phyloP scores from a whole-genome alignment of 2,113 vertebrate genomes.

The Cavia porcellus region DNA sequence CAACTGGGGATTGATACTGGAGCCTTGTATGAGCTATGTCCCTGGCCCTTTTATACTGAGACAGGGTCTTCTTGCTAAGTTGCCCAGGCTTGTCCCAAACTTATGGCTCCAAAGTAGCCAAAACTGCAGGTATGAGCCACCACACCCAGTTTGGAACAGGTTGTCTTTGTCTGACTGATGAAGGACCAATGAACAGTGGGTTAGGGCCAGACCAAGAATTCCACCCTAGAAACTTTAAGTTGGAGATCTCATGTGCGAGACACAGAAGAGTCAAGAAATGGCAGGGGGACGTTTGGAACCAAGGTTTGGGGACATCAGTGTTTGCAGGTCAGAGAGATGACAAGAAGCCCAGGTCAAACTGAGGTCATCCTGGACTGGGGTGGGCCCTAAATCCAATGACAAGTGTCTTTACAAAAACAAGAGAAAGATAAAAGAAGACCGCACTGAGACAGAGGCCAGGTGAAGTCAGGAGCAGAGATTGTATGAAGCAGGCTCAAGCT shows the following conservation, averaged over 20 bases:
- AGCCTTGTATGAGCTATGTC: background rate
- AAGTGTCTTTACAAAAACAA: background rate
- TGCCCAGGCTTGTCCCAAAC: background rate
- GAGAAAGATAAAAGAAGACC: background rate
- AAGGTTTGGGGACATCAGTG: background rate
- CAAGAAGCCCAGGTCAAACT: background rate
- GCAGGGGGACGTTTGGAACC: background rate
- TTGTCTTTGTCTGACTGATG: background rate
- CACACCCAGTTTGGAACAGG: background rate
- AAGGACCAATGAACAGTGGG: background rate
- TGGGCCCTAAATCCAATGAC: background rate
- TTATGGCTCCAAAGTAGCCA: background rate
- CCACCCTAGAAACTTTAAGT: background rate
- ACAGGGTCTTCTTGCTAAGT: background rate
- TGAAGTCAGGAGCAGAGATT: background rate
- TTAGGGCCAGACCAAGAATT: background rate
- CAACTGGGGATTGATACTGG: background rate
- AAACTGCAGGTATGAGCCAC: background rate
- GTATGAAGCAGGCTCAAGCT: background rate
- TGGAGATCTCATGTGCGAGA: background rate
- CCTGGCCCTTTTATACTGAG: background rate
- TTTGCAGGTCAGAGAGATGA: background rate
- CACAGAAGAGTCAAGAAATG: background rate
- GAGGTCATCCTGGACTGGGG: background rate
- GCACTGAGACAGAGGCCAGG: background rate